Evolutionary conservation across 2,113 vertebrate genomes (phyloP), one percentile per base, ranked within the genome.

Genomic region (Lophura nycthemera): DNA sequence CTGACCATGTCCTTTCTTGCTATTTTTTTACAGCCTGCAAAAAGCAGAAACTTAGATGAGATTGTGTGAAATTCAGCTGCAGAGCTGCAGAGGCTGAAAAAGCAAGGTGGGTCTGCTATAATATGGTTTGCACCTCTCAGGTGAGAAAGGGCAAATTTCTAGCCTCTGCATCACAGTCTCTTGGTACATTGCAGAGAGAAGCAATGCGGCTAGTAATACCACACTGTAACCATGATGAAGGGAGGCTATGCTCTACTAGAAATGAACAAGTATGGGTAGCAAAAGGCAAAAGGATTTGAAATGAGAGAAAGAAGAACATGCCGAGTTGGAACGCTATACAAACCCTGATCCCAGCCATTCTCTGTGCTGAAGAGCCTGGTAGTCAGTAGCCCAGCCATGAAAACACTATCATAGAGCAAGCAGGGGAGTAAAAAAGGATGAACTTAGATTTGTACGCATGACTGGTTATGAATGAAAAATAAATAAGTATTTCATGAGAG

Each of bases 1-100:
- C 81, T 81, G 65, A 59, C 69, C 54, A 66, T 67, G 74, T 54
- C 40, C 38, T 84, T 86, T 76, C 80, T 92, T 90, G 19, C 52
- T 76, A 38, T 36, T 79, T 91, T 95, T 95, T 85, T 43, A 83
- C 30, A 64, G 52, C 25, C 52, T 81, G 42, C 38, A 91, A 90
- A 63, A 77, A 10, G 71, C 17, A 85, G 4, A 70, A 67, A 21
- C 24, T 43, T 38, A 87, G 56, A 83, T 11, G 2, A 29, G 27
- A 20, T 12, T 79, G 14, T 67, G 21, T n/a, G 36, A 92, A 52
- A 86, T 52, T 78, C 5, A 92, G 48, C n/a, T 59, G 40, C 29
- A 59, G 73, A 15, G 45, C 36, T 86, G 89, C 61, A 89, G 60
- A 89, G 60, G 60, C 25, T 17, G 2, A 57, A 64, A 71, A 84